phyloP scores from a whole-genome alignment of 2,888 invertebrate genomes.

The Pollenia labialis region DNA sequence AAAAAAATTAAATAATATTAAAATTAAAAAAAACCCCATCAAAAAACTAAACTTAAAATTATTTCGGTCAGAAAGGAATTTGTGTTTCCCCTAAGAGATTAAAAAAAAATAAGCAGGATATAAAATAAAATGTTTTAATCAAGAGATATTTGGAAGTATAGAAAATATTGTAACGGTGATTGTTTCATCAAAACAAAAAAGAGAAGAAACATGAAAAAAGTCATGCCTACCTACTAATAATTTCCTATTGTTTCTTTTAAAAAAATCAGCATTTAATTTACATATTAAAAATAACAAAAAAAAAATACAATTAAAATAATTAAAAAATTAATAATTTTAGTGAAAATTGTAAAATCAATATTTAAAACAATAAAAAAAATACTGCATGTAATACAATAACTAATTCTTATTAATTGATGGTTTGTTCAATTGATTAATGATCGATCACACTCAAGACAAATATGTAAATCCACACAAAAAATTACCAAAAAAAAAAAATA shows the following conservation, averaged over 20 bases:
- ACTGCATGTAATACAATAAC: conserved; percentile 71
- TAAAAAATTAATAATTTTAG: no score
- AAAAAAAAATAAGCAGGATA: no score
- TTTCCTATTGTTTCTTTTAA: conserved; percentile 42
- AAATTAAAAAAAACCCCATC: conserved; percentile 19
- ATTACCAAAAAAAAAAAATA: conserved; percentile 4
- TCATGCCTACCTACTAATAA: background rate
- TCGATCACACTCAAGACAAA: conserved; percentile 22
- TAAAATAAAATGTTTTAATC: no score
- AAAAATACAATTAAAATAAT: background rate
- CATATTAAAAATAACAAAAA: conserved; percentile 20
- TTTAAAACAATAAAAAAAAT: conserved; percentile 45
- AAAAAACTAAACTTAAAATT: background rate
- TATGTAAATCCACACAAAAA: background rate
- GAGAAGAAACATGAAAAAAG: background rate
- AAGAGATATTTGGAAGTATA: no score
- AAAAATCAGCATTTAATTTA: conserved; percentile 36
- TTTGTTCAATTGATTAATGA: conserved; percentile 27
- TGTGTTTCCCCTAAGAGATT: no score
- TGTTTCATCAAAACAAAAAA: background rate
- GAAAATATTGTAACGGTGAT: no score
- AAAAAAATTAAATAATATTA: conserved; percentile 41
- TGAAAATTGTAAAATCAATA: conserved; percentile 11
- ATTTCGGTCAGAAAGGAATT: no score
- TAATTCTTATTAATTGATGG: conserved; percentile 56